Evolutionary conservation across 2,797 vertebrate species (phyloP).

Genomic region (Cynodonichthys magdalenae): DNA sequence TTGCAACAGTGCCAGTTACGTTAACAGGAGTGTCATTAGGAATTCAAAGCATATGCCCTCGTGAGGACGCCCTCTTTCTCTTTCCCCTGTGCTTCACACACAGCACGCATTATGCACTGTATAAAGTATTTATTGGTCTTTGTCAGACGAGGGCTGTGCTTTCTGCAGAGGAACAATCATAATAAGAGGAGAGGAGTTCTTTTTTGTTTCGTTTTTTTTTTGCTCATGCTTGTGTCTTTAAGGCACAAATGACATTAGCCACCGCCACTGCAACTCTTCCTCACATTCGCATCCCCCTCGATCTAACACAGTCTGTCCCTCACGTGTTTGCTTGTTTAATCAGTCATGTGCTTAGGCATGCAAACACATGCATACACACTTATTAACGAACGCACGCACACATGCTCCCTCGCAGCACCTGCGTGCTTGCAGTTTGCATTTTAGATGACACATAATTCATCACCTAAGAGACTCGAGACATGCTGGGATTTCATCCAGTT

Average conservation of each 20-base stretch:
- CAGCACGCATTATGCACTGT: constrained; percentile 84
- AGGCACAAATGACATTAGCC: constrained; percentile 43
- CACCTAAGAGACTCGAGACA: constrained; percentile 60
- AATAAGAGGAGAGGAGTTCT: constrained; percentile 62
- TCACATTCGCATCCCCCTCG: constrained; percentile 36
- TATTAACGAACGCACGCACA: constrained; percentile 41
- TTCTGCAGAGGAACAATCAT: constrained; percentile 73
- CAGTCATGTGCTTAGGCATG: constrained; percentile 61
- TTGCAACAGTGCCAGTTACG: constrained; percentile 72
- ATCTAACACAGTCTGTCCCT: constrained; percentile 37
- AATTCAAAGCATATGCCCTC: constrained; percentile 87
- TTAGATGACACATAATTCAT: constrained; percentile 71
- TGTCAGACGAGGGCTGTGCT: constrained; percentile 78
- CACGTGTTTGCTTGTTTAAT: constrained; percentile 59
- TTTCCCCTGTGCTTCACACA: constrained; percentile 79
- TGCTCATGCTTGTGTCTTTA: constrained; percentile 34
- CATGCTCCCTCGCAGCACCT: constrained; percentile 61
- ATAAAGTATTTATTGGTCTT: constrained; percentile 89
- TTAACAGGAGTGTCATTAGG: constrained; percentile 86
- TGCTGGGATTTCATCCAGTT: constrained; percentile 69
- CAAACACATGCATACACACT: constrained; percentile 43
- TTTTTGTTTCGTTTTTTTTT: no score
- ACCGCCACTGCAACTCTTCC: constrained; percentile 28
- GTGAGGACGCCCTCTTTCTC: constrained; percentile 80
- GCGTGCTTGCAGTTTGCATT: constrained; percentile 65